Base-by-base conservation (phyloP, 2,113 vertebrate genomes). In the Rhinolophus sinicus region DNA sequence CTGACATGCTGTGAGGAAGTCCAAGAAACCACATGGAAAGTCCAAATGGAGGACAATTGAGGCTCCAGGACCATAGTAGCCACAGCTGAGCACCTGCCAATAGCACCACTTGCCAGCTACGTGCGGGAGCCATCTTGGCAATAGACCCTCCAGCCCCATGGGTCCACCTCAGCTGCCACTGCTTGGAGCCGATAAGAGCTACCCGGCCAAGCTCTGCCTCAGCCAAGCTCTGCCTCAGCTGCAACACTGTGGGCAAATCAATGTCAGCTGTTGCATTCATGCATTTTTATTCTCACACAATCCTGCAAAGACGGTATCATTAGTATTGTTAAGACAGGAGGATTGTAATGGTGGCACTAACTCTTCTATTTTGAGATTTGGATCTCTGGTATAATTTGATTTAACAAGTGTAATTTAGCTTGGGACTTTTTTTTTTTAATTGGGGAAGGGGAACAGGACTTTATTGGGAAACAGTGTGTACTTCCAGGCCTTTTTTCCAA, bases 171-270 rank as follows among this genome's bases (percentile, higher is more conserved):
- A 12, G 56, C 33, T 7, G 47, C 30, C 12, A 1, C 38, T 54
- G 0, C 11, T 1, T 15, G 54, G 33, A 47, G 7, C 15, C 1
- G 16, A 14, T 8, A 15, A 6, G 54, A 33, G 77, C 77, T 14
- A 26, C 22, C 8, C 30, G 38, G 50, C 65, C 50, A 11, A 40
- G 30, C 50, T 21, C 3, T 2, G 8, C 30, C 72, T 26, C 6
- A 28, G 64, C 1, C 50, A 11, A 40, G 30, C 50, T 21, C 3
- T 2, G 8, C 30, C 72, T 26, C 6, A 28, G 64, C 1, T 16
- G 76, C 35, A 54, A 70, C 75, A 56, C n/a, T 33, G 58, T 2
- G n/a, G 38, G 78, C 89, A 88, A 69, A 67, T 52, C 65, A 26
- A 26, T 14, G 56, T 56, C 15, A 21, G 75, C 67, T 44, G 30